Evolutionary conservation across 2,888 invertebrate genomes (phyloP).

Genomic region (Zhuqinia jingwanae): DNA sequence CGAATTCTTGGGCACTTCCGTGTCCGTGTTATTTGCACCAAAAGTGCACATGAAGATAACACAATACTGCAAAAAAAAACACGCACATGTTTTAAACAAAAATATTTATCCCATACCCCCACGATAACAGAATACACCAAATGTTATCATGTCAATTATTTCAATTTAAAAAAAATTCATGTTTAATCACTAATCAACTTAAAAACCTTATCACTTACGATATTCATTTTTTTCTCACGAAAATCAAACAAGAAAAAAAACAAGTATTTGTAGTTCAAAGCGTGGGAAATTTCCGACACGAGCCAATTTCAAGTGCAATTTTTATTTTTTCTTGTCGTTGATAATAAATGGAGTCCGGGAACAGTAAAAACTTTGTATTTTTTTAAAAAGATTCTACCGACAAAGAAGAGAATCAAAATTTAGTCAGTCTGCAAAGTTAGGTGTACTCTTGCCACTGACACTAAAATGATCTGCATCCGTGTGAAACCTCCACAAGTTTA

Average conservation of each 20-base stretch:
- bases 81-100: no score
- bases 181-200: no score
- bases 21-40: slow-evolving; percentile 49
- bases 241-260: slow-evolving; percentile 21
- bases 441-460: slow-evolving; percentile 7
- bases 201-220: slow-evolving; percentile 42
- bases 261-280: neutral
- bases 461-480: slow-evolving; percentile 44
- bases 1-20: slow-evolving; percentile 59
- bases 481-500: slow-evolving; percentile 36
- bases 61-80: slow-evolving; percentile 42
- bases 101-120: no score
- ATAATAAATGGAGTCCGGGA: slow-evolving; percentile 14
- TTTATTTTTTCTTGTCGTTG: neutral
- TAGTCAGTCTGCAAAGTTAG: neutral
- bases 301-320: slow-evolving; percentile 4
- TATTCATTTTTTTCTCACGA: slow-evolving; percentile 64
- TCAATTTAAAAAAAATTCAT: no score
- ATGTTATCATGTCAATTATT: no score
- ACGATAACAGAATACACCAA: no score
- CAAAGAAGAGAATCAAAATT: no score
- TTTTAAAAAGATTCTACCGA: neutral
- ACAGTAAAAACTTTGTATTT: no score
- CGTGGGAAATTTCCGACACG: slow-evolving; percentile 20
- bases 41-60: slow-evolving; percentile 62